A percentile compares a stretch with the other conserved stretches of the same genome.
phyloP scores from a whole-genome alignment of 2,888 invertebrate genomes.

The Melanchra persicariae region DNA sequence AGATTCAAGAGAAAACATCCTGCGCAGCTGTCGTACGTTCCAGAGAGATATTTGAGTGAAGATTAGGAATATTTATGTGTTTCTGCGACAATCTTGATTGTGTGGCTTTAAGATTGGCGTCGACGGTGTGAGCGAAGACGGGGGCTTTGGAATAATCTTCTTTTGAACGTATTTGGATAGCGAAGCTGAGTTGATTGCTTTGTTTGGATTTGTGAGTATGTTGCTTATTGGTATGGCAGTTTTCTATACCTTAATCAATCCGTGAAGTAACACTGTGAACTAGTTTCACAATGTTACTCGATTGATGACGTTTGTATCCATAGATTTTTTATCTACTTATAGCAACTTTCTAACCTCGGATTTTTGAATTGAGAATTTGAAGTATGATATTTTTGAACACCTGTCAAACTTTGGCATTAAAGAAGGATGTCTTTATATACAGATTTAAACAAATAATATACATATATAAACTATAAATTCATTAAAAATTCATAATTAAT shows the following conservation, averaged over 20 bases:
- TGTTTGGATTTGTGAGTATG: background rate
- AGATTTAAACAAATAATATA: too few species aligned
- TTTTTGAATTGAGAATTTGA: too few species aligned
- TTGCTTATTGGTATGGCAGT: background rate
- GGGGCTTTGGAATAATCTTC: conserved; percentile 43
- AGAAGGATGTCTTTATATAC: too few species aligned
- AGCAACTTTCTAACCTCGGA: too few species aligned
- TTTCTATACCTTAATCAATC: background rate
- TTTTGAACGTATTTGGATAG: conserved; percentile 43
- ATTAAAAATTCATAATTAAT: too few species aligned
- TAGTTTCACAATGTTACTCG: too few species aligned
- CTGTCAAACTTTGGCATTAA: too few species aligned
- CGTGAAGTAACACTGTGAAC: too few species aligned
- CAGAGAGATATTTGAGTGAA: conserved; percentile 66
- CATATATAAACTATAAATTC: too few species aligned
- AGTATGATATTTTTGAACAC: too few species aligned
- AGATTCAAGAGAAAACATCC: conserved; percentile 63
- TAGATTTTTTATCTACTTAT: too few species aligned
- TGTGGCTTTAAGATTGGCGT: conserved; percentile 53
- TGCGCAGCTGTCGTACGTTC: conserved; percentile 60
- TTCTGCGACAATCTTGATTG: conserved; percentile 59
- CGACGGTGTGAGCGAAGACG: conserved; percentile 3
- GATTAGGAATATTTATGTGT: conserved; percentile 69
- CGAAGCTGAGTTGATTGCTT: conserved; percentile 31
- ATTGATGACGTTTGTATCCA: too few species aligned